These are phyloP conservation scores for Girardinichthys multiradiatus DNA, from an alignment of 2,113 vertebrate species.

Conservation along the genomic window DNA sequence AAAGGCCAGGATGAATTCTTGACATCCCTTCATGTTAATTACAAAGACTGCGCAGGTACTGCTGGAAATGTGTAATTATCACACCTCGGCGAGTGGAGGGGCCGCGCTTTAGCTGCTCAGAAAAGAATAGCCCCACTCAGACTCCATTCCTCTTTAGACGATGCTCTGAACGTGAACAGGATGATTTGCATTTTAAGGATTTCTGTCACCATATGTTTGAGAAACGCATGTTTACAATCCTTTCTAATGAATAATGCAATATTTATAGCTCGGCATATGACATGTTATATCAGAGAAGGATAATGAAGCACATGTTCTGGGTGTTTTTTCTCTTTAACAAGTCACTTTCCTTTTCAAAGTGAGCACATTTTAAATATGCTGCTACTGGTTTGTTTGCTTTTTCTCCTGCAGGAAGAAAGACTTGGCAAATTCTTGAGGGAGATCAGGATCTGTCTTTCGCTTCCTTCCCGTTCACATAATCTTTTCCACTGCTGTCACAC, in stretches of 20 bases:
- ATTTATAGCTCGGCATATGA: not conserved
- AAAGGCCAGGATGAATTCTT: slow-evolving; percentile 68
- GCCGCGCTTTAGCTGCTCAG: slow-evolving; percentile 39
- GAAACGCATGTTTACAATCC: not conserved
- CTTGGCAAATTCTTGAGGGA: slow-evolving; percentile 6
- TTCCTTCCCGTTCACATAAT: slow-evolving; percentile 25
- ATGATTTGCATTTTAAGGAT: not conserved
- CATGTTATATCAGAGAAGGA: not conserved
- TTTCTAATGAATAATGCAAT: slow-evolving; percentile 6
- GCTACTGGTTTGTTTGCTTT: not conserved
- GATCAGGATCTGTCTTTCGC: slow-evolving; percentile 28
- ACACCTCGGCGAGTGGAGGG: slow-evolving; percentile 31
- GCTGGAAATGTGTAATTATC: slow-evolving; percentile 75
- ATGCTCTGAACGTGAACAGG: slow-evolving; percentile 3
- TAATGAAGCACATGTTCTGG: not conserved
- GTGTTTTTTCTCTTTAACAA: not conserved
- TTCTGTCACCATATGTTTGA: slow-evolving; percentile 8
- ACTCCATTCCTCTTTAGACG: slow-evolving; percentile 3
- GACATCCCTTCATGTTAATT: slow-evolving; percentile 76
- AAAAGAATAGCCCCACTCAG: slow-evolving; percentile 25
- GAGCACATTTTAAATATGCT: slow-evolving; percentile 20
- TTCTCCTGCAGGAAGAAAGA: not conserved
- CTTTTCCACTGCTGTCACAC: slow-evolving; percentile 36
- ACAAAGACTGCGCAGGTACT: slow-evolving; percentile 64
- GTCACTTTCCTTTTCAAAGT: slow-evolving; percentile 29